Evolutionary conservation across 2,888 invertebrate species (phyloP).

Genomic region (Rotaria sp.): DNA sequence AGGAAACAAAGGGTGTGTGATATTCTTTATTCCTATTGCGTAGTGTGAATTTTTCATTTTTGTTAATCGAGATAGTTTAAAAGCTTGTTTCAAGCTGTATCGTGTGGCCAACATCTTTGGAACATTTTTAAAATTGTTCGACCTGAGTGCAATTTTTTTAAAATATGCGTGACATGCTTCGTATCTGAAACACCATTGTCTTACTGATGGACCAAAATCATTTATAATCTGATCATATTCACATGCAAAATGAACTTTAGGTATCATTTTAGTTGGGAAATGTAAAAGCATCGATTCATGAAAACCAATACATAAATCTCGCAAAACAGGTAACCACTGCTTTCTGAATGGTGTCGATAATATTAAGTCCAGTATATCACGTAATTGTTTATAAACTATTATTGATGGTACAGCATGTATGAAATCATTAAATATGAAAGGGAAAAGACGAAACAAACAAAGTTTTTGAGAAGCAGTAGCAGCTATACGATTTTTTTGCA

Average conservation of each 20-base stretch:
- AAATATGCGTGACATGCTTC: neutral
- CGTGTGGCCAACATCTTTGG: neutral
- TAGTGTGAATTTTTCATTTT: neutral
- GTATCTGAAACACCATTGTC: neutral
- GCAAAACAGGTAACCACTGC: neutral
- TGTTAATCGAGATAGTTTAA: neutral
- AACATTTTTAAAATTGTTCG: neutral
- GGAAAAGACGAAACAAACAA: neutral
- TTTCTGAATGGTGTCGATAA: neutral
- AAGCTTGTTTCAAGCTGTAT: neutral
- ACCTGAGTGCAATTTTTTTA: neutral
- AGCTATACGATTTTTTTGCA: neutral
- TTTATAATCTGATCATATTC: neutral
- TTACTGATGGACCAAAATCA: neutral
- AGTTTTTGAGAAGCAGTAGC: neutral
- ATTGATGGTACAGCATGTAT: neutral
- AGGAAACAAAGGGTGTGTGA: accelerated
- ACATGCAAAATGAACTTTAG: neutral
- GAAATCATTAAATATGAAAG: neutral
- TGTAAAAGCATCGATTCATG: neutral
- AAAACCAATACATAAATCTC: neutral
- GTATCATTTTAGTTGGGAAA: neutral
- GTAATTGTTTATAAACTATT: neutral
- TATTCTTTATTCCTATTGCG: neutral
- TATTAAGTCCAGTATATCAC: neutral